Evolutionary conservation across 2,113 vertebrate species (phyloP), one percentile per base, ranked within the genome.

Genomic region (Alces alces): DNA sequence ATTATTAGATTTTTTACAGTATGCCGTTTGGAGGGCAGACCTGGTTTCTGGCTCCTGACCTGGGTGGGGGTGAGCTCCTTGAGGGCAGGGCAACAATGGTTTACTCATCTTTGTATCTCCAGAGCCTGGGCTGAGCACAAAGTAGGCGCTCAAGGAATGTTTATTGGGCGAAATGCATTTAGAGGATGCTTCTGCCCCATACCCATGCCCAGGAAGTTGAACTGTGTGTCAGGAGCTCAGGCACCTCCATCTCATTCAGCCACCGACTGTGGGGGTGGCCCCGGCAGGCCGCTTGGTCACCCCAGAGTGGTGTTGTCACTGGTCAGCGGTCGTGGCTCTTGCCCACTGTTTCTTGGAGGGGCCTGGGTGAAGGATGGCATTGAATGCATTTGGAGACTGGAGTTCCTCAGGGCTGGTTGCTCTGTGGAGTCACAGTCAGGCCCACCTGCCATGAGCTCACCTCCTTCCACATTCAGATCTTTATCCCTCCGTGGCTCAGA

Each of bases 201-300:
- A 10, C n/a, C 52, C 4, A 14, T 12, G 30, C n/a, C 17, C 17
- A 7, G 54, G 52, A 64, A n/a, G 25, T 6, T 3, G 84, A 2
- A 52, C 14, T 0, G 36, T 57, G 23, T 27, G 45, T 21, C 60
- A 84, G 64, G 16, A 52, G 57, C 9, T 30, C 4, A 0, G 21
- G 47, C 50, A 19, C 57, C 61, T 83, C 47, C 25, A 36, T 19
- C 30, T 33, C 2, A 23, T 11, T 33, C 28, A 61, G 60, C 19
- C 0, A 0, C 21, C 8, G 25, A 12, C 10, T 27, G 14, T 10
- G 55, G 36, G 36, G 28, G 13, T 52, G 73, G 8, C 36, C 33
- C 57, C 2, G 0, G 76, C 76, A 8, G 60, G 52, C 28, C 10
- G 3, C 16, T 3, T 13, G 79, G 28, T 5, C 1, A 0, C 7